Evolutionary conservation across 2,797 vertebrate species (phyloP).

Genomic region (Myotis myotis): DNA sequence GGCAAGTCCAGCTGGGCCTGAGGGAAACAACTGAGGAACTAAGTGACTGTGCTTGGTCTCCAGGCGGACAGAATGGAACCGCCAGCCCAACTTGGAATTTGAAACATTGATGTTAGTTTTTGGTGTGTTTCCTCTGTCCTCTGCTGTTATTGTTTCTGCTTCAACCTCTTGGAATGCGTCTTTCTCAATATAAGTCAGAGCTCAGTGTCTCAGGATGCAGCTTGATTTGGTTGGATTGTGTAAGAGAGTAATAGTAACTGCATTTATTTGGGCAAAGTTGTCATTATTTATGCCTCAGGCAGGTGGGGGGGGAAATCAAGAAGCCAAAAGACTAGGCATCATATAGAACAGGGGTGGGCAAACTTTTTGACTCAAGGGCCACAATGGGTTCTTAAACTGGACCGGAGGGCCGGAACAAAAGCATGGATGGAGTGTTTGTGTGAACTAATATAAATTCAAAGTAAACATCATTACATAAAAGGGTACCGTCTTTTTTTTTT

Average conservation of each 20-base stretch:
- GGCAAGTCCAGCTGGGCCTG: not conserved
- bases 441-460: no score
- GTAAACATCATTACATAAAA: no score
- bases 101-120: not conserved
- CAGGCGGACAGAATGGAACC: not conserved
- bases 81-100: not conserved
- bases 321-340: not conserved
- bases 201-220: not conserved
- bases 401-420: no score
- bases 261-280: not conserved
- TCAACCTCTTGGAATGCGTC: not conserved
- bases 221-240: not conserved
- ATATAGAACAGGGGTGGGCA: not conserved
- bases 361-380: no score
- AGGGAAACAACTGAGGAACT: conserved; percentile 38
- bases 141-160: not conserved
- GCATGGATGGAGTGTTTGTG: no score
- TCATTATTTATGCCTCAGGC: not conserved
- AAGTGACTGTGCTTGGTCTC: not conserved
- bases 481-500: no score
- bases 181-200: not conserved
- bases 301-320: not conserved
- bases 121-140: not conserved
- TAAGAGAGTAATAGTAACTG: not conserved
- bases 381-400: no score